Percentiles rank a stretch among this genome's conserved stretches.
phyloP scores from a whole-genome alignment of 2,113 vertebrate species.

The Boulengeromyrus knoepffleri region DNA sequence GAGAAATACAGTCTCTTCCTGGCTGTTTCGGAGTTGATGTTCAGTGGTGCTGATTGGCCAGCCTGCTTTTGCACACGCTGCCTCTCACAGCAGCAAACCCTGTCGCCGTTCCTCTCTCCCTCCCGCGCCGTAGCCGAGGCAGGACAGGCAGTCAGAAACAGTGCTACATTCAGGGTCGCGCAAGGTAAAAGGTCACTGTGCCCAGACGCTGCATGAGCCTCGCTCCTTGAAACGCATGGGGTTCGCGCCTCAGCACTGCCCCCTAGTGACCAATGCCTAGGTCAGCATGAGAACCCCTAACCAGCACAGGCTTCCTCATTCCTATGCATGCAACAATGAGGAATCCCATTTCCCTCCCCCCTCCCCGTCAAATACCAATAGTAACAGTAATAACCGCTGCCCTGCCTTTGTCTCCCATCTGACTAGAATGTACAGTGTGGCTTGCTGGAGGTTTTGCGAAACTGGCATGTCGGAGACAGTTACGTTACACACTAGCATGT shows the following conservation, averaged over 20 bases:
- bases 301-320: not conserved
- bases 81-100: not conserved
- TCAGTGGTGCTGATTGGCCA: not conserved
- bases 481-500: not conserved
- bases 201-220: slow-evolving; percentile 8
- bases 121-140: slow-evolving; percentile 67
- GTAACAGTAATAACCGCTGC: not conserved
- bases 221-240: not conserved
- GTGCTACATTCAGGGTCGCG: slow-evolving; percentile 62
- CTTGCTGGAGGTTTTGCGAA: slow-evolving; percentile 1
- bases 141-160: slow-evolving; percentile 68
- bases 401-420: not conserved
- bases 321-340: slow-evolving; percentile 23
- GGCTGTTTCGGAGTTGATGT: not conserved
- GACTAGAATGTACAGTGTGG: slow-evolving; percentile 19
- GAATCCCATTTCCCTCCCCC: not conserved
- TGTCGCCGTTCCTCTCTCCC: slow-evolving; percentile 38
- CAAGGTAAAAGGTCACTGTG: slow-evolving; percentile 65
- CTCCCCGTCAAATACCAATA: not conserved
- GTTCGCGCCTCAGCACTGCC: slow-evolving; percentile 1
- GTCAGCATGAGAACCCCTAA: slow-evolving; percentile 31
- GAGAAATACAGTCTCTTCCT: not conserved
- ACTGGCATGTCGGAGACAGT: not conserved
- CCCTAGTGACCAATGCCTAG: not conserved
- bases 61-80: not conserved